These are phyloP conservation scores for Sparidentex hasta DNA, from an alignment of 2,797 vertebrate genomes.

Conservation along the genomic window DNA sequence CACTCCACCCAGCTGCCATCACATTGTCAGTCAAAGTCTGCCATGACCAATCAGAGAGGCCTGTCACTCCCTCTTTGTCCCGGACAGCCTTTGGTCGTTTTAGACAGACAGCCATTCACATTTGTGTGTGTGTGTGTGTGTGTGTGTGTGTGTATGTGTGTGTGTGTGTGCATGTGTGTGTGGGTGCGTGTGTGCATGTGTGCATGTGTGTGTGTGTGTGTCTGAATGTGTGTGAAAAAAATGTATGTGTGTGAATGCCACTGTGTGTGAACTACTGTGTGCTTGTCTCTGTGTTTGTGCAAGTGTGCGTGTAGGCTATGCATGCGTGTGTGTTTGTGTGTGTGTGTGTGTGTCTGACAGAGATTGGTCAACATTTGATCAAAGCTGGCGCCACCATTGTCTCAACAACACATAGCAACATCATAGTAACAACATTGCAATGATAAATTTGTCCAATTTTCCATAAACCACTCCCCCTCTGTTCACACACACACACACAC, in stretches of 20 bases:
- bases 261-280: conserved; percentile 20
- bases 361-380: conserved; percentile 37
- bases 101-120: conserved; percentile 67
- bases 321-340: conserved; percentile 11
- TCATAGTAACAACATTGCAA: conserved; percentile 38
- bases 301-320: conserved; percentile 9
- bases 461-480: neutral
- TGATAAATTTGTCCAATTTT: conserved; percentile 31
- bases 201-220: conserved; percentile 25
- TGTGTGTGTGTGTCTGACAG: conserved; percentile 18
- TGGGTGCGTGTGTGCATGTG: conserved; percentile 32
- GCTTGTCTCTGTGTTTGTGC: conserved; percentile 34
- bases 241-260: conserved; percentile 23
- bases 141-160: neutral
- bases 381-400: conserved; percentile 42
- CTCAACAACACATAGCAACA: conserved; percentile 32
- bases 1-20: conserved; percentile 64
- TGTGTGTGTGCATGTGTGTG: conserved; percentile 30
- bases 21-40: conserved; percentile 67
- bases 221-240: conserved; percentile 31
- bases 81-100: conserved; percentile 57
- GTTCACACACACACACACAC: neutral
- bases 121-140: conserved; percentile 20
- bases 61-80: conserved; percentile 66
- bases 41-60: conserved; percentile 70